phyloP scores from a whole-genome alignment of 2,797 vertebrate genomes.

The Rhynchotus rufescens region DNA sequence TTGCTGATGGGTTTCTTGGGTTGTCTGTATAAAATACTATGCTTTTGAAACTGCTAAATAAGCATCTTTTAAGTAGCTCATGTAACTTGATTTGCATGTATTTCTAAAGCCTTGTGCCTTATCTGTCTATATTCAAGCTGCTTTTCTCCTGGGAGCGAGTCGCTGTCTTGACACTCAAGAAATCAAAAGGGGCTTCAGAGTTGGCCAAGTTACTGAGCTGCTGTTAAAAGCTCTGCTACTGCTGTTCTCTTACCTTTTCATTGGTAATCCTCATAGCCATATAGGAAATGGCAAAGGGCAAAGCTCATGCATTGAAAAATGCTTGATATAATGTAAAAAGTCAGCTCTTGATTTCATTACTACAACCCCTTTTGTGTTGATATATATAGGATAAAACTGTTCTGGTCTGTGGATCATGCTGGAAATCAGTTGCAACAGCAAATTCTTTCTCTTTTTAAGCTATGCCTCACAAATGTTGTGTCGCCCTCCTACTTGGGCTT shows the following conservation, averaged over 20 bases:
- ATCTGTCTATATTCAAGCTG: background rate
- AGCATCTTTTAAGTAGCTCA: background rate
- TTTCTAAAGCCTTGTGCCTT: background rate
- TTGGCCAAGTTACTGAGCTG: rapidly evolving
- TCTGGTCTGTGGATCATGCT: background rate
- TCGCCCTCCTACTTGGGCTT: background rate
- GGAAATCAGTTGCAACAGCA: background rate
- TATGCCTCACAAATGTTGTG: background rate
- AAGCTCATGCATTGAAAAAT: background rate
- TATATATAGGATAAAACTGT: background rate
- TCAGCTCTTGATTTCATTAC: background rate
- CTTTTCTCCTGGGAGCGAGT: background rate
- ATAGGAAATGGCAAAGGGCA: background rate
- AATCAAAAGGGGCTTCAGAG: background rate
- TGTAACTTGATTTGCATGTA: background rate
- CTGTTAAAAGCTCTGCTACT: too few species aligned
- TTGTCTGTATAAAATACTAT: background rate
- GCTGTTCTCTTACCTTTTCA: too few species aligned
- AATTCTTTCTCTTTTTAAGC: background rate
- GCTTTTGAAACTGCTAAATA: background rate
- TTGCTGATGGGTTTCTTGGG: background rate
- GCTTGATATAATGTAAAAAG: background rate
- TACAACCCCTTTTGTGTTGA: background rate
- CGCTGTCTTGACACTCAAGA: background rate
- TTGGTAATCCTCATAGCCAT: background rate